Base-by-base conservation (phyloP, 2,888 invertebrate species). In the Brachycybe producta region DNA sequence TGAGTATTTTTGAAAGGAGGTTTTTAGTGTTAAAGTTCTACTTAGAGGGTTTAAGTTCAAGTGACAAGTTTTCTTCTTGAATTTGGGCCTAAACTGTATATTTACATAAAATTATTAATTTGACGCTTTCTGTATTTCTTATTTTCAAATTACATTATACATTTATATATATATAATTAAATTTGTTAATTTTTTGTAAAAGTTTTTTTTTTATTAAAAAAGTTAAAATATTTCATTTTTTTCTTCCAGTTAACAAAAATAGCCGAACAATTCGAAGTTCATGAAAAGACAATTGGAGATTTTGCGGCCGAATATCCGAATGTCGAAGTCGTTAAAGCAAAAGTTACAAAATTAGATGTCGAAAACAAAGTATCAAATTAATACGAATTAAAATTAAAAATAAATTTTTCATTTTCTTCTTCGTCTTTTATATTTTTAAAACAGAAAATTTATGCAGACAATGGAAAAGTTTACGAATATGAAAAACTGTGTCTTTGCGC, bases 401-500 rank as follows among this genome's bases (percentile, higher is more conserved):
- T 36, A 48, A 51, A 32, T 11, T 23, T n/a, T 1, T 11, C 43
- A 23, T 43, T 43, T 3, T 34, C 13, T 13, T 41, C 15, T 40
- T 46, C 42, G 30, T 23, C 11, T 32, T 15, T 50, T 46, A 35
- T 52, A 27, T 51, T 44, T 53, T n/a, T n/a, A n/a, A n/a, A n/a
- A n/a, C 30, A 61, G 61, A 49, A 53, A 34, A 40, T 62, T 19
- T 40, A 52, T 27, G 53, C 60, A n/a, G 49, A 46, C 4, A 56
- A 59, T 52, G 59, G 78, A 8, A 62, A 67, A 50, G 60, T 58
- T 45, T 74, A 90, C 42, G 66, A 67, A 32, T 98, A 88, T 68
- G 72, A 79, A 55, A 82, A 80, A 63, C 67, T 97, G 30, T 95
- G 95, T 64, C 70, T 98, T 49, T 94, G 94, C 61, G 83, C 83